These are phyloP conservation scores for Chinchilla lanigera DNA, from an alignment of 2,113 vertebrate genomes.

Conservation along the genomic window DNA sequence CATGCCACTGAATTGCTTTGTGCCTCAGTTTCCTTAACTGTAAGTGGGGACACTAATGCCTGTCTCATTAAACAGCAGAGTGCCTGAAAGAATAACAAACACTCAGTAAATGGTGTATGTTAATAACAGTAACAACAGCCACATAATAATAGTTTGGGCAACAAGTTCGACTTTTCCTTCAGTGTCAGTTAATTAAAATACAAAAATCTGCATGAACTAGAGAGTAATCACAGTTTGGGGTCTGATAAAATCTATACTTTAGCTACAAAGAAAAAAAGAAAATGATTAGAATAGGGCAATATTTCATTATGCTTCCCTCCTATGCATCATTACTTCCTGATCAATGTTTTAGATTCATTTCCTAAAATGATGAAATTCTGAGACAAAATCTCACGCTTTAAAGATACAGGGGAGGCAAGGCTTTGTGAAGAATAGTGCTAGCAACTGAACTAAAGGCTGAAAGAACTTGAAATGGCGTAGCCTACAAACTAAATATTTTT, in stretches of 20 bases:
- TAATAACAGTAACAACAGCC: constrained; percentile 6
- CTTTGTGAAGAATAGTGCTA: not conserved
- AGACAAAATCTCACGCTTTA: not conserved
- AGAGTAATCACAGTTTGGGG: not conserved
- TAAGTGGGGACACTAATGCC: constrained; percentile 42
- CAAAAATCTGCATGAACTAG: not conserved
- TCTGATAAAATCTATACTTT: not conserved
- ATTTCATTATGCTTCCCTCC: not conserved
- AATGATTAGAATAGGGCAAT: not conserved
- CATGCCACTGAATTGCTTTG: constrained; percentile 52
- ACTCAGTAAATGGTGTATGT: constrained; percentile 53
- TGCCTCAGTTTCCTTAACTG: constrained; percentile 64
- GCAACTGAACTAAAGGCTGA: not conserved
- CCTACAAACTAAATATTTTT: not conserved
- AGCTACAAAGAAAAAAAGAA: constrained; percentile 19
- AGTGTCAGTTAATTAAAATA: not conserved
- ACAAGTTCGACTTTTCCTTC: not conserved
- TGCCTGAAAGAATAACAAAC: constrained; percentile 51
- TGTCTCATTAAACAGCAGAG: constrained; percentile 57
- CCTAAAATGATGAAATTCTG: not conserved
- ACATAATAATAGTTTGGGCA: constrained; percentile 23
- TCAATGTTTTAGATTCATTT: constrained; percentile 53
- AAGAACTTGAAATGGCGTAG: not conserved
- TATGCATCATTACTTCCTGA: not conserved
- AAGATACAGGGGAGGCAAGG: not conserved